Percentiles rank a stretch among this genome's conserved stretches.
These are phyloP conservation scores for Nyctibius grandis DNA, from an alignment of 2,797 vertebrate species.

Conservation along the genomic window DNA sequence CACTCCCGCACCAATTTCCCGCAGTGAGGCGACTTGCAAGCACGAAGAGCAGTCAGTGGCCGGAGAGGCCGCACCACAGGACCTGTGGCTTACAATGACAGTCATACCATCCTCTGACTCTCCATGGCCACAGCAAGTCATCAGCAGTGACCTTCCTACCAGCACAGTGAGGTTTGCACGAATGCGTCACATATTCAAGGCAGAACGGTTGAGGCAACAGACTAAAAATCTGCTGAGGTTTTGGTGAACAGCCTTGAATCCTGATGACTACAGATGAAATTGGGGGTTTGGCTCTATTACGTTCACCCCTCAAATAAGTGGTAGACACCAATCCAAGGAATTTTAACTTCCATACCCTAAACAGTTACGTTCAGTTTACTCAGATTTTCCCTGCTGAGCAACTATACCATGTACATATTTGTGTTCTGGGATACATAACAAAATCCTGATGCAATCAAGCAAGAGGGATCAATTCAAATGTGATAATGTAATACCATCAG, in stretches of 20 bases:
- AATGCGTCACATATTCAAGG: not conserved
- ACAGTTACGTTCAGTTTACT: not conserved
- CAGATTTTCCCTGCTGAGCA: not conserved
- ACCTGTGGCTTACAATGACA: not conserved
- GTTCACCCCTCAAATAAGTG: not conserved
- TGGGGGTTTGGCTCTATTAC: not conserved
- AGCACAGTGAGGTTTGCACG: not conserved
- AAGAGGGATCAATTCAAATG: not conserved
- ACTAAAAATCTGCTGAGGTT: not conserved
- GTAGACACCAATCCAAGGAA: not conserved
- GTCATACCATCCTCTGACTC: not conserved
- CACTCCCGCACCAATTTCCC: not conserved
- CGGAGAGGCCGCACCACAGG: not conserved
- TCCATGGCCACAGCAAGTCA: not conserved
- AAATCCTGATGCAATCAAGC: not conserved
- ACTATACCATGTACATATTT: not conserved
- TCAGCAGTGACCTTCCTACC: not conserved
- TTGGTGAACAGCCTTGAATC: not conserved
- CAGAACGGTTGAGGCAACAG: not conserved
- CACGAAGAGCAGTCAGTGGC: rapidly evolving
- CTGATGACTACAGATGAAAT: not conserved
- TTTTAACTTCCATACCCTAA: not conserved
- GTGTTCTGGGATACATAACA: not conserved
- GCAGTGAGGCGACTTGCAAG: not conserved
- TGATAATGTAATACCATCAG: not conserved